phyloP scores from a whole-genome alignment of 1,140 invertebrate species.

The Pseudobourletiella spinata region DNA sequence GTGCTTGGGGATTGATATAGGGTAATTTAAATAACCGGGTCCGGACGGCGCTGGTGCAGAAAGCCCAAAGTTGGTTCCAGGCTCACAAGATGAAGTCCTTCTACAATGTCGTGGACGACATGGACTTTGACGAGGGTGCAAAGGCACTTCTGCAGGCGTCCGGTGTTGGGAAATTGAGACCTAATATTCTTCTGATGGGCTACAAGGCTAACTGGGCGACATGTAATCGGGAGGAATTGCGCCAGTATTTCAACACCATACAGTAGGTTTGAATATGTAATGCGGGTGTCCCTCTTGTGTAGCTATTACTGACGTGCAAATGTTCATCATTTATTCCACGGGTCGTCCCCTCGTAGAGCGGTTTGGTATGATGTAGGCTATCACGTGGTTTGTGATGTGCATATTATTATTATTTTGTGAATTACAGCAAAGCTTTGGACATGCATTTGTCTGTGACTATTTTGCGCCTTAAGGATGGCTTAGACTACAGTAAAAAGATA shows the following conservation, averaged over 20 bases:
- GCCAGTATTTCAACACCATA: slow-evolving; percentile 45
- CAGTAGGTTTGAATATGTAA: slow-evolving; percentile 41
- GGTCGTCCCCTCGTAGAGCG: too few species aligned
- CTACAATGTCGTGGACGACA: slow-evolving; percentile 43
- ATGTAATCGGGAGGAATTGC: slow-evolving; percentile 38
- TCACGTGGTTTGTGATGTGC: too few species aligned
- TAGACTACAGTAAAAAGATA: slow-evolving; percentile 50
- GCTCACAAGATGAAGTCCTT: slow-evolving; percentile 46
- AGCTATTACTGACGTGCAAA: too few species aligned
- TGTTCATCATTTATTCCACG: too few species aligned
- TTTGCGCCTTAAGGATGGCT: slow-evolving; percentile 68
- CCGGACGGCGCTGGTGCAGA: slow-evolving; percentile 44
- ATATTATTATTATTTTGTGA: too few species aligned
- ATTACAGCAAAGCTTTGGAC: slow-evolving; percentile 86
- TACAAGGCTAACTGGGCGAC: slow-evolving; percentile 44
- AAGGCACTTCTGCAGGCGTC: slow-evolving; percentile 65
- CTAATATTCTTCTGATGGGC: slow-evolving; percentile 76
- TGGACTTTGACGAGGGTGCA: slow-evolving; percentile 47
- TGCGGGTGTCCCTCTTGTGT: too few species aligned
- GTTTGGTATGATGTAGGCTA: too few species aligned
- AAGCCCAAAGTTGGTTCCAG: slow-evolving; percentile 44
- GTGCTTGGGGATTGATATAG: too few species aligned
- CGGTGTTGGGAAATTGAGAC: slow-evolving; percentile 79
- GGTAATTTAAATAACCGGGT: slow-evolving; percentile 38
- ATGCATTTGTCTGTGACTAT: slow-evolving; percentile 83